These are phyloP conservation scores for Frankliniella fusca DNA, from an alignment of 2,888 invertebrate species.

Conservation along the genomic window DNA sequence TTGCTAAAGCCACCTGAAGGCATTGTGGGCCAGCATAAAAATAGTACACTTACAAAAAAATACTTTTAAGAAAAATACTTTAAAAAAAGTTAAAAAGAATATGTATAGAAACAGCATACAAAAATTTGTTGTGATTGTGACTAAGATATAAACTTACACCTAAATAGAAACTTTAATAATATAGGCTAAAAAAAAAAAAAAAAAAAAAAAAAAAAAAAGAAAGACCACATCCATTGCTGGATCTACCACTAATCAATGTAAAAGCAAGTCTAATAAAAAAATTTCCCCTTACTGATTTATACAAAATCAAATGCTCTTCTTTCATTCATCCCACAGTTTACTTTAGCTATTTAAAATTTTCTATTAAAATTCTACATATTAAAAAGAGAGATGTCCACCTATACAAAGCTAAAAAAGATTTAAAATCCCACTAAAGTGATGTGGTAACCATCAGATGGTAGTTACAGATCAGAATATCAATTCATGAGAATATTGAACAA, in stretches of 20 bases:
- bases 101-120: conserved; percentile 26
- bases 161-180: conserved; percentile 24
- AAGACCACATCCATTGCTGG: conserved; percentile 15
- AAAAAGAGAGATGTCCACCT: conserved; percentile 17
- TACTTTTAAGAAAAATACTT: conserved; percentile 27
- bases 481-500: background rate
- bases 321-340: conserved; percentile 1
- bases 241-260: background rate
- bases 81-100: conserved; percentile 27
- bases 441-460: conserved; percentile 20
- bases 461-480: background rate
- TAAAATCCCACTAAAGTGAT: conserved; percentile 7
- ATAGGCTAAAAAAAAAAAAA: conserved; percentile 16
- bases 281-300: conserved; percentile 20
- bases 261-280: conserved; percentile 12
- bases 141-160: conserved; percentile 23
- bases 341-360: conserved; percentile 6
- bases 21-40: conserved; percentile 16
- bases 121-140: conserved; percentile 25
- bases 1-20: conserved; percentile 18
- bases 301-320: background rate
- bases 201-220: background rate
- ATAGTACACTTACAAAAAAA: conserved; percentile 27
- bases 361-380: conserved; percentile 12
- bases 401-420: conserved; percentile 13